Evolutionary conservation across 2,888 invertebrate species (phyloP), one percentile per base, ranked within the genome.

Genomic region (Pantelozetes paolii): DNA sequence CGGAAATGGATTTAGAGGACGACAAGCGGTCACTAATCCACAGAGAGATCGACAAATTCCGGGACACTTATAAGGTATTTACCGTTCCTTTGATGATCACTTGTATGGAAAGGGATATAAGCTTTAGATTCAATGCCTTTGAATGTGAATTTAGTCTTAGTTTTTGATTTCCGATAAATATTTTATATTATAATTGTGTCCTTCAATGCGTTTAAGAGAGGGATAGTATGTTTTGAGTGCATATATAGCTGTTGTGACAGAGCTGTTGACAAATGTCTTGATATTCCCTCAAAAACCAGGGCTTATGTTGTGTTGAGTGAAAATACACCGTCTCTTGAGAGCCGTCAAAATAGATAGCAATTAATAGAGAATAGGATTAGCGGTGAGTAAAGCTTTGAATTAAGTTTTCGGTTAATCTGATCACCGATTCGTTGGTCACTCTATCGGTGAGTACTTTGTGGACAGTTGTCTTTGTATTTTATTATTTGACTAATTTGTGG

Each of bases 11-110:
- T 82, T 89, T 96, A 76, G 97, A 97, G 82, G 96, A 96, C 84
- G 96, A 96, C 82, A 95, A 96, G 83, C 89, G 94, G 70, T 94
- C 94, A 83, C 87, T 97, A 79, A 98, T 98, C 79, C 94, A 93
- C 81, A 88, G 95, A 79, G 98, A 98, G 87, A 98, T 98, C 83
- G 93, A 93, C 80, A 94, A 94, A 84, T 98, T 98, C 85, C 88
- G 97, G 77, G 95, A 96, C 85, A 91, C 93, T 79, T 96, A 94
- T 90, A 94, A 94, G 91, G 93, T 93, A 88, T 86, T 85, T 79
- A 77, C 78, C 30, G 6, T 13, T 50, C 9, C 1, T n/a, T 50
- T 50, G 2, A 20, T 20, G 15, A 8, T 20, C n/a, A n/a, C n/a
- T n/a, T n/a, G n/a, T n/a, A n/a, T n/a, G n/a, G n/a, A n/a, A n/a